Evolutionary conservation across 2,888 invertebrate species (phyloP).

Genomic region (Leptopterna dolabrata): DNA sequence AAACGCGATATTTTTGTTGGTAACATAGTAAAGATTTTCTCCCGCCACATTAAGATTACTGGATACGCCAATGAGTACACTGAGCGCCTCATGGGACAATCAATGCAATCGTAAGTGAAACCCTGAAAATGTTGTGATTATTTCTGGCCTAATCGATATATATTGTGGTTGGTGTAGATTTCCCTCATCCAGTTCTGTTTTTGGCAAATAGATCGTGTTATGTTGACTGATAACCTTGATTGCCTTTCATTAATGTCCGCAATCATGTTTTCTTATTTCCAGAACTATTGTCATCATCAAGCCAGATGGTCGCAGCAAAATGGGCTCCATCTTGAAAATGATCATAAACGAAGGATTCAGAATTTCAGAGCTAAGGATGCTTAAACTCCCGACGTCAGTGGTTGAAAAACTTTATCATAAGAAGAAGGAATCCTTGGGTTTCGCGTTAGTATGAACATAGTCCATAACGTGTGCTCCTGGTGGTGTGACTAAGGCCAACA

Average conservation of each 20-base stretch:
- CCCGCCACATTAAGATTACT: conserved; percentile 78
- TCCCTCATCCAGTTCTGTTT: too few species aligned
- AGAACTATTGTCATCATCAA: conserved; percentile 74
- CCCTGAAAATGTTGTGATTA: not conserved
- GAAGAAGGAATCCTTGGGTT: conserved; percentile 72
- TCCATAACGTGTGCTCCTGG: too few species aligned
- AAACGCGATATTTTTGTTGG: conserved; percentile 80
- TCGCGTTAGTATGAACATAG: conserved; percentile 70
- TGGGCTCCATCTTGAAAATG: conserved; percentile 80
- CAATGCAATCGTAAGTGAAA: conserved; percentile 74
- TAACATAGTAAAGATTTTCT: conserved; percentile 78
- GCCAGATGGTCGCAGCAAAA: conserved; percentile 75
- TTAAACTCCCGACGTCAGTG: conserved; percentile 74
- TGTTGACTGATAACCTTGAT: too few species aligned
- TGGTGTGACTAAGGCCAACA: too few species aligned
- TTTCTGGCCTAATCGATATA: not conserved
- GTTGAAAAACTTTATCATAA: conserved; percentile 74
- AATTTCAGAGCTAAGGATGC: conserved; percentile 80
- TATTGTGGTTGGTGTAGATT: too few species aligned
- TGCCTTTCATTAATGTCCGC: too few species aligned
- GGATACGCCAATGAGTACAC: conserved; percentile 80
- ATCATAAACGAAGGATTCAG: conserved; percentile 72
- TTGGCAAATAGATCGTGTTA: too few species aligned
- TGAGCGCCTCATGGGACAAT: conserved; percentile 72
- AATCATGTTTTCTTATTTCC: not conserved